Conservation (phyloP, 2,888 invertebrate species). For the Polyommatus icarus region DNA sequence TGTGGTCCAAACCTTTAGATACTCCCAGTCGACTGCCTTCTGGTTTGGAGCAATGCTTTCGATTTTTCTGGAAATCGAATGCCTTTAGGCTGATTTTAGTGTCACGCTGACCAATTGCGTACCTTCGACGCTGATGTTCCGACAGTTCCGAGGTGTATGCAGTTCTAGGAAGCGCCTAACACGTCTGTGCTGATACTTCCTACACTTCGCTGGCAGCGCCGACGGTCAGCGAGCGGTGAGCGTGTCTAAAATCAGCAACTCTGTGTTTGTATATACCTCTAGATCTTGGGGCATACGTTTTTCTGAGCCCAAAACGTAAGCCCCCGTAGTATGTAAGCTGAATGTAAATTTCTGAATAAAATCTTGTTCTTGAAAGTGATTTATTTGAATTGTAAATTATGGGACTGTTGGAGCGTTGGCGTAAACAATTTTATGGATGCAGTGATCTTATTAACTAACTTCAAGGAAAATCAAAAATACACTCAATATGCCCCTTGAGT, state of each 20-base stretch:
- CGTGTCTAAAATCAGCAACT: not conserved
- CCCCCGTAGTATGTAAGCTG: conserved; percentile 41
- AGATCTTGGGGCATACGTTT: conserved; percentile 60
- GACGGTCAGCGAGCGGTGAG: not conserved
- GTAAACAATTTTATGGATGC: not conserved
- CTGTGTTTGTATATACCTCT: conserved; percentile 11
- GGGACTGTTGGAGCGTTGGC: not conserved
- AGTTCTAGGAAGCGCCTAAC: too few relatives aligned
- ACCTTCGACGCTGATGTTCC: too few relatives aligned
- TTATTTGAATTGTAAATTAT: conserved; percentile 29
- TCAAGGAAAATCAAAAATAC: not conserved
- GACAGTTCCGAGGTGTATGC: too few relatives aligned
- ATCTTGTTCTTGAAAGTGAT: conserved; percentile 43
- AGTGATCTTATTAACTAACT: conserved; percentile 6
- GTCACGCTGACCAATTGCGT: not conserved
- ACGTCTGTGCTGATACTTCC: too few relatives aligned
- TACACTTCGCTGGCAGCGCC: not conserved
- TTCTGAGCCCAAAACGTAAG: conserved; percentile 74
- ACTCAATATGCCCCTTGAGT: not conserved
- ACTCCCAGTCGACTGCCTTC: not conserved
- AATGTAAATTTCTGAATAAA: conserved; percentile 54
- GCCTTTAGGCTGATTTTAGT: not conserved
- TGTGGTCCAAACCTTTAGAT: conserved; percentile 25
- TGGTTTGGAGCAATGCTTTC: conserved; percentile 35
- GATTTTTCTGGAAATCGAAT: conserved; percentile 20